Conservation (phyloP, 64 coral and sea anemone species). For the Platygyra sinensis region DNA sequence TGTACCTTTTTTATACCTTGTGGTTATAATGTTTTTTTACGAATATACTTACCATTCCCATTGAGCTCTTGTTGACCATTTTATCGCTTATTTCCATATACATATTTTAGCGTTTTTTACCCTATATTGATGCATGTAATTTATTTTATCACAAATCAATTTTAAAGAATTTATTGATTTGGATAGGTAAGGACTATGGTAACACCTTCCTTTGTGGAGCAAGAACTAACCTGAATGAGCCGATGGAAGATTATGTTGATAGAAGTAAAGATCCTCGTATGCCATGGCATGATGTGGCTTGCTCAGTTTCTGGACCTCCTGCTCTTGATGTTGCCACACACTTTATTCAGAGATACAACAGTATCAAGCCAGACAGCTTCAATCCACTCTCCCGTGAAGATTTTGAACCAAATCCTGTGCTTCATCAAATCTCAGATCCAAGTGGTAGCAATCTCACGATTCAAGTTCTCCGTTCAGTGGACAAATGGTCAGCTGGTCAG, state of each 20-base stretch:
- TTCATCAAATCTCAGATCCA: neutral
- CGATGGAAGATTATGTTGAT: slow-evolving; percentile 45
- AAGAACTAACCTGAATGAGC: slow-evolving; percentile 32
- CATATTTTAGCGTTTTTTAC: too few relatives aligned
- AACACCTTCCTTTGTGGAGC: slow-evolving; percentile 46
- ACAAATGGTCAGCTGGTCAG: slow-evolving; percentile 37
- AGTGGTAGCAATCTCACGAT: slow-evolving; percentile 14
- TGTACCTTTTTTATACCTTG: too few relatives aligned
- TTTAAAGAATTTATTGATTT: too few relatives aligned
- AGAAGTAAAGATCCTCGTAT: slow-evolving; percentile 56
- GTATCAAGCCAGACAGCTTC: neutral
- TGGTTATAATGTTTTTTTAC: too few relatives aligned
- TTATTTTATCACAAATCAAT: too few relatives aligned
- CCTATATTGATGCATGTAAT: too few relatives aligned
- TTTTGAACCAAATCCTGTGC: neutral
- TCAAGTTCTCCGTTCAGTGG: slow-evolving; percentile 42
- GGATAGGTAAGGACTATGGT: slow-evolving; percentile 46
- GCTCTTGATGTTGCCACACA: slow-evolving; percentile 32
- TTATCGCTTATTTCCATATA: too few relatives aligned
- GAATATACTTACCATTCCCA: too few relatives aligned
- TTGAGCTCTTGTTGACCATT: too few relatives aligned
- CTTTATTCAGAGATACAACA: slow-evolving; percentile 49
- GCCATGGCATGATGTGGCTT: slow-evolving; percentile 61
- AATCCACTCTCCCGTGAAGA: neutral
- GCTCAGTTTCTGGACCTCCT: slow-evolving; percentile 20